Conservation (phyloP, 1,140 invertebrate genomes). For the Aricia agestis region DNA sequence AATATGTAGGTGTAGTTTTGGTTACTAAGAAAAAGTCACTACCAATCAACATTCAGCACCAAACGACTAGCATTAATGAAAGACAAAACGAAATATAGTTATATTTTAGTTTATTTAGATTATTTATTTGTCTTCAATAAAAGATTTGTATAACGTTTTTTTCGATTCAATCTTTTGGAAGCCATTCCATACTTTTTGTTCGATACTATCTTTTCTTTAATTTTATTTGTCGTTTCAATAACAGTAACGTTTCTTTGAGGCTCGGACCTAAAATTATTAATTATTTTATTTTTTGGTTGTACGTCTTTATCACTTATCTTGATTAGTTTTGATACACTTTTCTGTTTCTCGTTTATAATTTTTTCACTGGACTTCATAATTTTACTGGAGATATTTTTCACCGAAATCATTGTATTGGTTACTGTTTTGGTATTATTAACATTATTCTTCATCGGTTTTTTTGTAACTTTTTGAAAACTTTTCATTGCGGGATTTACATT, state of each 20-base stretch:
- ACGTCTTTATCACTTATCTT: constrained; percentile 3
- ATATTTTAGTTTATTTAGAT: not conserved
- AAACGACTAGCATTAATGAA: too few species aligned
- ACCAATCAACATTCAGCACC: too few species aligned
- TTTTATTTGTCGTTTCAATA: constrained; percentile 2
- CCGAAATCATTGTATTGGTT: not conserved
- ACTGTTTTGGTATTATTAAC: not conserved
- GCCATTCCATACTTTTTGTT: not conserved
- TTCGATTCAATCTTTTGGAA: not conserved
- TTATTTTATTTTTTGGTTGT: constrained; percentile 13
- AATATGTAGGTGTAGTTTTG: too few species aligned
- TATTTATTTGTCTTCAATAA: too few species aligned
- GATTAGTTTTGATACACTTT: constrained; percentile 25
- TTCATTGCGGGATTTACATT: not conserved
- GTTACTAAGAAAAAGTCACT: too few species aligned
- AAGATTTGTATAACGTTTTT: not conserved
- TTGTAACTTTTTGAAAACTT: not conserved
- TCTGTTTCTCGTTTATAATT: constrained; percentile 37
- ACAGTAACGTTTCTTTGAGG: constrained; percentile 1
- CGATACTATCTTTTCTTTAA: not conserved
- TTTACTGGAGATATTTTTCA: not conserved
- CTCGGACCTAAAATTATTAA: constrained; percentile 21
- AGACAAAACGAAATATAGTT: not conserved
- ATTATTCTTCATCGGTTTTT: not conserved
- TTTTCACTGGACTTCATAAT: constrained; percentile 40